Evolutionary conservation across 92 coral and sea anemone species (phyloP), one percentile per base, ranked within the genome.

Genomic region (Siderastrea siderea): DNA sequence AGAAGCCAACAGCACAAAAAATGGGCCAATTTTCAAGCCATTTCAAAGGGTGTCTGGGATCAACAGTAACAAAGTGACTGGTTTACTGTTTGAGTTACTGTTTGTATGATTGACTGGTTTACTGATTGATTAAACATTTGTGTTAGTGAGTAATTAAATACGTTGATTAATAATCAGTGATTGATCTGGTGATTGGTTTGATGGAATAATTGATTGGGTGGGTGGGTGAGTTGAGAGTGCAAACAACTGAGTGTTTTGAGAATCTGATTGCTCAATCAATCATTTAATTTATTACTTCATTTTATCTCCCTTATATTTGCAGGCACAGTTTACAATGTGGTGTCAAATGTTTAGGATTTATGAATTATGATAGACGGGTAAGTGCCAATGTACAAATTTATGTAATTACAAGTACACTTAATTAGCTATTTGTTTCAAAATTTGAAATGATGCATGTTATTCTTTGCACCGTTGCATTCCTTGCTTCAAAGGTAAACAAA

Each of bases 271-370:
- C n/a, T 60, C 74, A 73, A n/a, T 48, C 16, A 26, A 26, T 26
- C 38, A 26, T 26, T 26, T 26, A 26, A 26, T 26, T 26, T 26
- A 26, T 26, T 26, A 26, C 38, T 26, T 26, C 38, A 26, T 38
- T 65, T 17, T 50, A 15, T 47, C 51, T 26, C 0, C 17, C 55
- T 12, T 45, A 48, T 54, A 50, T 78, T 47, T 79, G 14, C 90
- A 96, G 99, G 68, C 99, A 96, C 89, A 97, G 99, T 84, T 90
- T 97, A 75, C 99, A 95, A 82, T 95, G 98, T 79, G 99, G 98
- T 70, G 92, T 97, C 53, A 97, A 97, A 89, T 95, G 98, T 77
- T 89, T 97, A 26, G 92, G 97, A 53, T 84, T 94, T 84, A 79
- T 97, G 89, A 97, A 97, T 80, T 97, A 91, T 73, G 99, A 97